phyloP scores from a whole-genome alignment of 1,140 invertebrate species.

The Venustaconcha ellipsiformis region DNA sequence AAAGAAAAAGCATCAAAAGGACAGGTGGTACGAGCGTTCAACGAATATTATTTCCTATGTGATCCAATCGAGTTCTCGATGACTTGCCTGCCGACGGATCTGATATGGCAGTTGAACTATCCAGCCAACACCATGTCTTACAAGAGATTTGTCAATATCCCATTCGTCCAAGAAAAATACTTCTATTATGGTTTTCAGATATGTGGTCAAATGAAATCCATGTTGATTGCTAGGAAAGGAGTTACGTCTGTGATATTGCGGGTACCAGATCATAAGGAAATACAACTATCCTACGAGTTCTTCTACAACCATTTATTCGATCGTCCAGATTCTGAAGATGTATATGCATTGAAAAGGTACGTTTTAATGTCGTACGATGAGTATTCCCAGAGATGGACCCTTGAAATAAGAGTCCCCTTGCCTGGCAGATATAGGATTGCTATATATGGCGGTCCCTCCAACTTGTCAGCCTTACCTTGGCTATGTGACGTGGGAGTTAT shows the following conservation, averaged over 20 bases:
- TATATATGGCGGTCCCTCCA: conserved; percentile 15
- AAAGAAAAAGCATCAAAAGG: neutral
- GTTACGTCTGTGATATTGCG: conserved; percentile 6
- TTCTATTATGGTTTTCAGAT: conserved; percentile 17
- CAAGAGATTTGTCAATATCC: too few species aligned
- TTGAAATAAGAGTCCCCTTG: conserved; percentile 23
- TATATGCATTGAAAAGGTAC: conserved; percentile 9
- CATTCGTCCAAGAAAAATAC: conserved; percentile 3
- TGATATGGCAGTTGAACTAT: conserved; percentile 13
- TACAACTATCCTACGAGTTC: conserved; percentile 26
- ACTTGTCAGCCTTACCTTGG: conserved; percentile 5
- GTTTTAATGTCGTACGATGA: conserved; percentile 19
- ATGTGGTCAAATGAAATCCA: conserved; percentile 14
- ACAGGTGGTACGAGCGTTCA: conserved; percentile 2
- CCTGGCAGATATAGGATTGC: conserved; percentile 22
- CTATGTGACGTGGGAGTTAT: conserved; percentile 22
- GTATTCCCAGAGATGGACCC: conserved; percentile 4
- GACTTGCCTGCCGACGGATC: conserved; percentile 17
- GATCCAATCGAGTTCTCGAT: conserved; percentile 16
- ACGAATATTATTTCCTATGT: conserved; percentile 28
- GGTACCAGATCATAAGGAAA: conserved; percentile 1
- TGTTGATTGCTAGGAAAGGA: conserved; percentile 18
- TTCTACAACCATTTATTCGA: conserved; percentile 17
- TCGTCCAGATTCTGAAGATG: neutral
- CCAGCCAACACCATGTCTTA: neutral